Percentiles rank a stretch among this genome's conserved stretches.
These are phyloP conservation scores for Anoplophora glabripennis DNA, from an alignment of 1,140 invertebrate genomes.

Conservation along the genomic window DNA sequence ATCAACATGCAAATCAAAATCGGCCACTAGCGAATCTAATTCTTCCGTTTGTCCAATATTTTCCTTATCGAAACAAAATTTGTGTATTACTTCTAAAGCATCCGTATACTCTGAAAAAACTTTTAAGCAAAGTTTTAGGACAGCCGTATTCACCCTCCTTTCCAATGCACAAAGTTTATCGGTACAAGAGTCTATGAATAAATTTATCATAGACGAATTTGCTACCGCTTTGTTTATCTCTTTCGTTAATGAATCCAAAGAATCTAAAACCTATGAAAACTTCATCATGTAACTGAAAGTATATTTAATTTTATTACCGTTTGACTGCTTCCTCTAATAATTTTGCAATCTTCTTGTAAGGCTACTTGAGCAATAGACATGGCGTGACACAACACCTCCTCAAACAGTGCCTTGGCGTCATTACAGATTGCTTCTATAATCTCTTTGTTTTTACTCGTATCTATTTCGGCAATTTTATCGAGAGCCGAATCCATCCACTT, in stretches of 20 bases:
- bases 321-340: slow-evolving; percentile 37
- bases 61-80: slow-evolving; percentile 28
- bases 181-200: slow-evolving; percentile 32
- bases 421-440: slow-evolving; percentile 9
- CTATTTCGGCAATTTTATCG: slow-evolving; percentile 33
- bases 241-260: slow-evolving; percentile 23
- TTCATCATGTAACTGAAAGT: not conserved
- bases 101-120: slow-evolving; percentile 33
- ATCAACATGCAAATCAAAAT: slow-evolving; percentile 65
- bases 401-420: slow-evolving; percentile 27
- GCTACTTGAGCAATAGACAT: slow-evolving; percentile 44
- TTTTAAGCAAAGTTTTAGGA: slow-evolving; percentile 37
- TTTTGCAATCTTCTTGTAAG: slow-evolving; percentile 35
- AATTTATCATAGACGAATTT: slow-evolving; percentile 33
- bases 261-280: slow-evolving; percentile 33
- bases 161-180: slow-evolving; percentile 41
- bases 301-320: slow-evolving; percentile 13
- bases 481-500: slow-evolving; percentile 39
- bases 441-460: slow-evolving; percentile 21
- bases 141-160: slow-evolving; percentile 39
- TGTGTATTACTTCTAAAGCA: slow-evolving; percentile 30
- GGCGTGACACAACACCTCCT: slow-evolving; percentile 41
- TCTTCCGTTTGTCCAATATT: slow-evolving; percentile 16
- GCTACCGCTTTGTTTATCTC: slow-evolving; percentile 28
- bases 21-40: slow-evolving; percentile 50